Conservation (phyloP, 1,140 invertebrate species). For the Lamellibrachia luymesi region DNA sequence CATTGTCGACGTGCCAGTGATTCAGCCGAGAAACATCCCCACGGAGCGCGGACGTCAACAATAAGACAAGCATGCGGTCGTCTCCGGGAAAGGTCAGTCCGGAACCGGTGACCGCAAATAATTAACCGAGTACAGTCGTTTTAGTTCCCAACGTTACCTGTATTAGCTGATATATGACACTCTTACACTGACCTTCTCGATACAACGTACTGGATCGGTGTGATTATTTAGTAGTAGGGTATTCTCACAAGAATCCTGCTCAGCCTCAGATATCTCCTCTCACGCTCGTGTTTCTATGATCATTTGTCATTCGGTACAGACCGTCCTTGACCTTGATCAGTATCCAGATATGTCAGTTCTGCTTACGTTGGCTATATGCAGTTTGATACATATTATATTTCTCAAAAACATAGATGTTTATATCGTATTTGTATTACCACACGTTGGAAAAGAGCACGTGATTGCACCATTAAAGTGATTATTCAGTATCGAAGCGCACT, state of each 20-base stretch:
- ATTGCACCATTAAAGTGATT: background rate
- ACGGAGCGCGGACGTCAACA: background rate
- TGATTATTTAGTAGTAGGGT: background rate
- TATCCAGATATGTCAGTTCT: background rate
- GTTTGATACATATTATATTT: background rate
- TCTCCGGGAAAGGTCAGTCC: background rate
- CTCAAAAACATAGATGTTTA: background rate
- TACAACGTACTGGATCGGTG: background rate
- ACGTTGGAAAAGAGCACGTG: background rate
- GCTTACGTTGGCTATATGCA: background rate
- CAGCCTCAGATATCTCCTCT: background rate
- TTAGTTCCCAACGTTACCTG: background rate
- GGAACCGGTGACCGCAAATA: background rate
- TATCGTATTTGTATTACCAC: background rate
- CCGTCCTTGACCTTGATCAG: background rate
- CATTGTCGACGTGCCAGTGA: too few species aligned
- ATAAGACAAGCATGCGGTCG: background rate
- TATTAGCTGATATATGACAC: background rate
- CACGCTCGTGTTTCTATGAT: background rate
- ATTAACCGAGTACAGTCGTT: background rate
- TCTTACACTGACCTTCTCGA: background rate
- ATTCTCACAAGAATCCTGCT: background rate
- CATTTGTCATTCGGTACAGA: background rate
- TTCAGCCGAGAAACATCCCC: background rate
- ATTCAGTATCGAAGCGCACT: too few species aligned